Evolutionary conservation across 30 jellyfish, hydroid and myxozoan species (phyloP), one percentile per base, ranked within the genome.

Genomic region (Nemopilema nomurai): DNA sequence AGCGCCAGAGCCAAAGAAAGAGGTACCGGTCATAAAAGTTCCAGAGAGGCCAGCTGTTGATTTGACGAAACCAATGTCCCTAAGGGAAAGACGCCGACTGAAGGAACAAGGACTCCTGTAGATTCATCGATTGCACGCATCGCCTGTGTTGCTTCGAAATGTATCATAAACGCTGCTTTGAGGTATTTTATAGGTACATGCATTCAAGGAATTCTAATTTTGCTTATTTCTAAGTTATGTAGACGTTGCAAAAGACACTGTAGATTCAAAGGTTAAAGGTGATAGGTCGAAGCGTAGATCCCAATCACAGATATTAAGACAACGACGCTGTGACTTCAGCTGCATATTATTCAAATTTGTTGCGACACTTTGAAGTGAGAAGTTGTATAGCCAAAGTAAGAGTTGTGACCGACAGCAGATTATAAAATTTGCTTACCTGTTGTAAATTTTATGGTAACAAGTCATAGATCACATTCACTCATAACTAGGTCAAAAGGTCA

Each of bases 71-170:
- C 93, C 93, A 31, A 84, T 84, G 93, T 49, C 93, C 1, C 75
- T 84, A 64, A 86, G 93, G 29, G 93, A 84, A 23, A 74, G 93
- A 51, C 74, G 93, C 18, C 30, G 93, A 74, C 30, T 84, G 49
- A 84, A 84, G 78, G 93, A 84, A 31, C 93, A 84, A 84, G 93
- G 93, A 8, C 87, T 84, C 32, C 74, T 84, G 81, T 84, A 84
- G 64, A 0, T 0, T 26, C 51, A 67, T 33, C 23, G 6, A 41
- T 41, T 41, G 6, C 13, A 13, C 57, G 13, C 9, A 41, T 41
- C 9, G 6, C 57, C 57, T 41, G 57, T 41, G 57, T 41, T 41
- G 57, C 57, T 41, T 41, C 57, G 6, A 41, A 3, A 3, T 41
- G 57, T 41, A 41, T 41, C 57, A 41, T 41, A 41, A 3, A 41